Percentiles rank a stretch among this genome's conserved stretches.
phyloP scores from a whole-genome alignment of 2,113 vertebrate genomes.

The Mustela nigripes region DNA sequence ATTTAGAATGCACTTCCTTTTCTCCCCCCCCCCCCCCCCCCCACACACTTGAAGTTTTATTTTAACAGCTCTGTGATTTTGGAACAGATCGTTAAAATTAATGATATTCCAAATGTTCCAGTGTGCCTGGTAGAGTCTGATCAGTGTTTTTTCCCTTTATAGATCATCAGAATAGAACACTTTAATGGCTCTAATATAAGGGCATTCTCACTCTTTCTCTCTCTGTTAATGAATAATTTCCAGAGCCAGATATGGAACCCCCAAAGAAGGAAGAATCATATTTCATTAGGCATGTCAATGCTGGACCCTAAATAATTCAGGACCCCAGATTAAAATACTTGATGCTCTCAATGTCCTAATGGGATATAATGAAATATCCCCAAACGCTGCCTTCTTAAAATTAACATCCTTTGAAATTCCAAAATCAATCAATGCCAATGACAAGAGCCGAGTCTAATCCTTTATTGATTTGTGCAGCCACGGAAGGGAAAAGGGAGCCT shows the following conservation, averaged over 20 bases:
- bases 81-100: slow-evolving; percentile 88
- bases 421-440: slow-evolving; percentile 74
- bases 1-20: slow-evolving; percentile 76
- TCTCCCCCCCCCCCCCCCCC: background rate
- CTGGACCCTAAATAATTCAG: slow-evolving; percentile 89
- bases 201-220: background rate
- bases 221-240: slow-evolving; percentile 82
- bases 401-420: slow-evolving; percentile 64
- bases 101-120: slow-evolving; percentile 85
- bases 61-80: slow-evolving; percentile 86
- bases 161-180: slow-evolving; percentile 89
- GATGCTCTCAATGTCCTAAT: slow-evolving; percentile 81
- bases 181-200: slow-evolving; percentile 85
- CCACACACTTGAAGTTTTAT: slow-evolving; percentile 81
- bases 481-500: background rate
- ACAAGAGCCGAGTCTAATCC: slow-evolving; percentile 51
- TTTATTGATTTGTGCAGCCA: slow-evolving; percentile 67
- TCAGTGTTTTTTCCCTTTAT: slow-evolving; percentile 85
- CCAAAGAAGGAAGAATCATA: slow-evolving; percentile 85
- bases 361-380: slow-evolving; percentile 81
- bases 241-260: slow-evolving; percentile 86
- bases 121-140: slow-evolving; percentile 82
- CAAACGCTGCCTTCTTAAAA: slow-evolving; percentile 69
- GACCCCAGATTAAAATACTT: slow-evolving; percentile 82
- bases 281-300: slow-evolving; percentile 83